Evolutionary conservation across 2,888 invertebrate genomes (phyloP), one percentile per base, ranked within the genome.

Genomic region (Epistrophe grossulariae): DNA sequence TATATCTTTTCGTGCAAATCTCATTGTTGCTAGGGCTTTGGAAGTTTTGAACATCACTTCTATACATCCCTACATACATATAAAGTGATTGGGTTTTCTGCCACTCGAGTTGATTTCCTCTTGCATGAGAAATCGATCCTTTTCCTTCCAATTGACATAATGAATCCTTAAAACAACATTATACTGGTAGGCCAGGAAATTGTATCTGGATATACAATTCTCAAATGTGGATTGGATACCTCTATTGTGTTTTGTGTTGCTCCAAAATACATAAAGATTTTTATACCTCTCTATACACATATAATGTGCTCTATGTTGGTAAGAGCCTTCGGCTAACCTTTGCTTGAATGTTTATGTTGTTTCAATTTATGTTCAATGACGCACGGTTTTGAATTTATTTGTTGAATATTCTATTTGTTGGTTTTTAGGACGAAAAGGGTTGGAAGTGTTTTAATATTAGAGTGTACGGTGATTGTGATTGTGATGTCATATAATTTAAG

Each of bases 151-250:
- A 71, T 80, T 73, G 81, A 73, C 50, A 64, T 70, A 68, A 77
- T 68, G 73, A 78, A 81, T 81, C 78, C 77, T 59, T 81, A 78
- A 77, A 81, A 85, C 60, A 73, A 62, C 73, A 74, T 78, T 73
- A 70, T 70, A 19, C 62, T 70, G 31, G 31, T 1, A 59, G 59
- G 19, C 45, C 45, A 81, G 68, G 81, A 85, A 78, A 78, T 85
- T 73, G 68, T 73, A 80, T 84, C 66, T 76, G 59, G 45, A n/a
- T 60, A 70, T n/a, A 38, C 55, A 60, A 40, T 59, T 59, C 68
- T 66, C 43, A 50, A 72, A 40, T 78, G 72, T 66, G 24, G 35
- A 59, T 45, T 50, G 24, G 24, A 19, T 64, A 17, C 19, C 60
- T 40, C 7, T 35, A 19, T 60, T 60, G 60, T 64, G 48, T 17